A percentile compares a stretch with the other conserved stretches of the same genome.
Evolutionary conservation across 2,797 vertebrate genomes (phyloP).

Genomic region (Mionectes olivaceus): DNA sequence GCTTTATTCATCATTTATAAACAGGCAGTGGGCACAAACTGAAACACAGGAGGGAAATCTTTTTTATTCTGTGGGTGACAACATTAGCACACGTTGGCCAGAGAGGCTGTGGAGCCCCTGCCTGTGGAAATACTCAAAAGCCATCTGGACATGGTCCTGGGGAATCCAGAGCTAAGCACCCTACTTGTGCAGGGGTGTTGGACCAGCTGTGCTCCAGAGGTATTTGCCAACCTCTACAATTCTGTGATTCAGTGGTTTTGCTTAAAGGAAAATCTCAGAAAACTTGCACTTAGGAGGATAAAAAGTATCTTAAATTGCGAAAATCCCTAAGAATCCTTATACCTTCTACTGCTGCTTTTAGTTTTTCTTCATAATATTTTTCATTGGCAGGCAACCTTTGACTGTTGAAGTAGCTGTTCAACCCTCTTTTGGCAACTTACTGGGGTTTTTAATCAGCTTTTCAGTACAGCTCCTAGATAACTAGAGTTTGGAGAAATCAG

Average conservation of each 20-base stretch:
- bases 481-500: not conserved
- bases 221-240: not conserved
- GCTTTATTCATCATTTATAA: not conserved
- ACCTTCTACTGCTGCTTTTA: not conserved
- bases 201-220: not conserved
- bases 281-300: not conserved
- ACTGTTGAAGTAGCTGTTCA: not conserved
- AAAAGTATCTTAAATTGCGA: not conserved
- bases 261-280: not conserved
- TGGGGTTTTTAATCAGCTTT: not conserved
- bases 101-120: accelerated
- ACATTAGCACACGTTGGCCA: accelerated
- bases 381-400: not conserved
- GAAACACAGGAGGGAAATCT: not conserved
- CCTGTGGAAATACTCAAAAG: not conserved
- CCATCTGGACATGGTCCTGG: not conserved
- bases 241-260: not conserved
- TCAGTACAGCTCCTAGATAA: not conserved
- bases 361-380: not conserved
- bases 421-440: not conserved
- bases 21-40: not conserved
- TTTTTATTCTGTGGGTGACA: not conserved
- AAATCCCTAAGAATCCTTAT: not conserved
- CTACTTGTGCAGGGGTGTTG: accelerated
- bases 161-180: not conserved